These are phyloP conservation scores for Magallana nippona DNA, from an alignment of 2,888 invertebrate genomes.

Conservation along the genomic window DNA sequence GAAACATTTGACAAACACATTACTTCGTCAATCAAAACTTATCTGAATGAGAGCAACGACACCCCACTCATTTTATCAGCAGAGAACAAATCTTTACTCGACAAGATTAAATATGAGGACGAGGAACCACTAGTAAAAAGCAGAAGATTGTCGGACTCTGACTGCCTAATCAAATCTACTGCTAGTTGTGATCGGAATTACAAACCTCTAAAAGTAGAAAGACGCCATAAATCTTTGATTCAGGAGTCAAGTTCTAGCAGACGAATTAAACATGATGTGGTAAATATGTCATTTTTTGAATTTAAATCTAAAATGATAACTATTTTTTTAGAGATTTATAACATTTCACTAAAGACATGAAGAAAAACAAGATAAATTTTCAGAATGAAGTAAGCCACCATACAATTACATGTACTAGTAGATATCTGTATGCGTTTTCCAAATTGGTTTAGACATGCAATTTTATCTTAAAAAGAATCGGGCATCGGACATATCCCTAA, in stretches of 20 bases:
- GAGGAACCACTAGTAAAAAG: neutral
- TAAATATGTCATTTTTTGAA: neutral
- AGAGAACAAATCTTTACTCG: neutral
- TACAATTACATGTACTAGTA: too few species aligned
- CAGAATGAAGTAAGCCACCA: too few species aligned
- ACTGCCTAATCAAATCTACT: neutral
- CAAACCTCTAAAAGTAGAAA: constrained; percentile 8
- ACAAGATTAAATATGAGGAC: neutral
- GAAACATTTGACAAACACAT: constrained; percentile 27
- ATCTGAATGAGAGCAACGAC: neutral
- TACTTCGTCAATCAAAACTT: constrained; percentile 22
- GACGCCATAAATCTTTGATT: constrained; percentile 24
- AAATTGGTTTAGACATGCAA: too few species aligned
- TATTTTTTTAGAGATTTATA: too few species aligned
- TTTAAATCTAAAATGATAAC: too few species aligned
- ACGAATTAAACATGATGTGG: neutral
- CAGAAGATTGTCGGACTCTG: constrained; percentile 18
- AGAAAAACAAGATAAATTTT: too few species aligned
- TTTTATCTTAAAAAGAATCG: too few species aligned
- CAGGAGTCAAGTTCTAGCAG: constrained; percentile 9
- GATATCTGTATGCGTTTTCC: too few species aligned
- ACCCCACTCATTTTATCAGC: neutral
- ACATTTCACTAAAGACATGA: too few species aligned
- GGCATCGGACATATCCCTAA: too few species aligned
- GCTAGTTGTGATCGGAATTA: constrained; percentile 13